Evolutionary conservation across 1,140 invertebrate species (phyloP), one percentile per base, ranked within the genome.

Genomic region (Nephotettix cincticeps): DNA sequence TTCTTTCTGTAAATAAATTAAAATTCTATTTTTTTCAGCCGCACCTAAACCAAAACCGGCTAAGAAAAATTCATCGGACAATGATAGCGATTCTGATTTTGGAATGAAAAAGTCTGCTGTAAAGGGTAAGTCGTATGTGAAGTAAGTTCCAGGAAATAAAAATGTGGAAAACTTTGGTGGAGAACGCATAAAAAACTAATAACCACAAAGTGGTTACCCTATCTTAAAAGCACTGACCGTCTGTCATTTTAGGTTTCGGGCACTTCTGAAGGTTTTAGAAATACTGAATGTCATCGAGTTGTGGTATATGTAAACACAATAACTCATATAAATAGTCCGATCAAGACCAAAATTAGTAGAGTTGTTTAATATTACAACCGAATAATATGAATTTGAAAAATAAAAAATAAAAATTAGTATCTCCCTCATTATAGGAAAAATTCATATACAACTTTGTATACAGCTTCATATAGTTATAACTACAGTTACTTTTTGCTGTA

Each of bases 21-120:
- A n/a, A n/a, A n/a, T n/a, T n/a, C n/a, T n/a, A n/a, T n/a, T 28
- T 25, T 2, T 61, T 27, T 6, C 56, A 61, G 56, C 56, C 28
- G 21, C 56, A 9, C 21, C 56, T 9, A 61, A 61, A 28, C 21
- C 56, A 17, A 51, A 51, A 29, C 6, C 13, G 25, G 56, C n/a
- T 6, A 25, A 25, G 25, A 21, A 14, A 25, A n/a, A 14, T 61
- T 14, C 56, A 6, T 21, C 27, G 6, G 56, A 61, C 13, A 29
- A 29, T 27, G 56, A 61, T 25, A 61, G 56, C 23, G 56, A 61
- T 28, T 61, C 56, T 3, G 56, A 61, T 28, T 61, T 61, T 61
- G 56, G 56, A 2, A 27, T 29, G 14, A 61, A 61, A n/a, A 25
- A 61, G 28, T 28, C 56, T 29, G 3, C 14, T 28, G 9, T 9